A percentile compares a stretch with the other conserved stretches of the same genome.
Conservation (phyloP, 2,888 invertebrate species). For the Cerceris ruficornis region DNA sequence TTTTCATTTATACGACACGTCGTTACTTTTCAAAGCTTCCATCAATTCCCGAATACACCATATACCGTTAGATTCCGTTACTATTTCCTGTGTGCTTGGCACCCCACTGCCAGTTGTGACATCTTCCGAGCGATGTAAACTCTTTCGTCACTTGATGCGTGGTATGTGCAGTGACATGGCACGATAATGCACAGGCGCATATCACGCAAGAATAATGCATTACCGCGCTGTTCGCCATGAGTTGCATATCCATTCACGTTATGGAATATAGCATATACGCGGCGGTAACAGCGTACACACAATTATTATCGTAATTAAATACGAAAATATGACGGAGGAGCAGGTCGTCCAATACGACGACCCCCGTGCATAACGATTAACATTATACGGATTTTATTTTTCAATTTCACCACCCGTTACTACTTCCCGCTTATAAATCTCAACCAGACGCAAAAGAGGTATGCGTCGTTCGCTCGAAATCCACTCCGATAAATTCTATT, state of each 20-base stretch:
- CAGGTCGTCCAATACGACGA: not conserved
- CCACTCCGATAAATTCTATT: constrained; percentile 57
- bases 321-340: not conserved
- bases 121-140: constrained; percentile 29
- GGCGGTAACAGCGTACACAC: not conserved
- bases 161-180: constrained; percentile 11
- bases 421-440: constrained; percentile 37
- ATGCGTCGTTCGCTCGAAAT: constrained; percentile 34
- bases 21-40: no score
- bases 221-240: not conserved
- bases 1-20: no score
- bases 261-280: not conserved
- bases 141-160: constrained; percentile 20
- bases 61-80: not conserved
- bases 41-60: no score
- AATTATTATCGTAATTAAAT: not conserved
- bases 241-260: constrained; percentile 3
- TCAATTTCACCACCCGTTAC: not conserved
- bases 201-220: constrained; percentile 34
- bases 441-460: constrained; percentile 26
- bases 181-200: constrained; percentile 35
- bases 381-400: constrained; percentile 18
- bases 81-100: not conserved
- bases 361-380: not conserved
- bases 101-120: constrained; percentile 10